phyloP scores from a whole-genome alignment of 2,888 invertebrate genomes.

The Himalopsyche kuldschensis region DNA sequence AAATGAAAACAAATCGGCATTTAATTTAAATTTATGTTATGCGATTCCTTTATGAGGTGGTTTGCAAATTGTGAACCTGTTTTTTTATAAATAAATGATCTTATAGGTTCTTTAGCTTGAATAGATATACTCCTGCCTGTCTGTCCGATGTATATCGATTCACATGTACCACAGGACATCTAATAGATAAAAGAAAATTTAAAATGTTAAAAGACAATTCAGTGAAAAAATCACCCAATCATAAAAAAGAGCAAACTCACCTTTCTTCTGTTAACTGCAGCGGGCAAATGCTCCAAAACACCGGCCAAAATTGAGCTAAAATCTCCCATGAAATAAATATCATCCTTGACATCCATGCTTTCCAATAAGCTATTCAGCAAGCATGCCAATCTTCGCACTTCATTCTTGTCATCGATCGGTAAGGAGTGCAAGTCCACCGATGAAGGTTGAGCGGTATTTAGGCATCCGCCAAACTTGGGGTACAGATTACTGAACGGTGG shows the following conservation, averaged over 20 bases:
- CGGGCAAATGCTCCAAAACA: constrained; percentile 61
- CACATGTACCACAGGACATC: too few relatives aligned
- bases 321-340: constrained; percentile 66
- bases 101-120: too few relatives aligned
- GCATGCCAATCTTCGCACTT: constrained; percentile 54
- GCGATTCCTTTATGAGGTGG: too few relatives aligned
- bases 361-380: constrained; percentile 60
- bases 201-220: too few relatives aligned
- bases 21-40: too few relatives aligned
- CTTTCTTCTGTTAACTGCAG: constrained; percentile 59
- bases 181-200: too few relatives aligned
- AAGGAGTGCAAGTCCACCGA: constrained; percentile 51
- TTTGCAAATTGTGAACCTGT: too few relatives aligned
- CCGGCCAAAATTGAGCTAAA: constrained; percentile 64
- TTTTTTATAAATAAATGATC: too few relatives aligned
- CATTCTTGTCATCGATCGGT: constrained; percentile 49
- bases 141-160: too few relatives aligned
- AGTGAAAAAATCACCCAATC: too few relatives aligned
- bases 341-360: constrained; percentile 64
- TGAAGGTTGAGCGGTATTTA: constrained; percentile 46
- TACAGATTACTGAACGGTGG: constrained; percentile 63
- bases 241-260: constrained; percentile 44
- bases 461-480: constrained; percentile 54
- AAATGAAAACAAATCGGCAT: too few relatives aligned
- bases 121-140: too few relatives aligned